These are phyloP conservation scores for Bothrops alternatus DNA, from an alignment of 2,797 vertebrate species.

Conservation along the genomic window DNA sequence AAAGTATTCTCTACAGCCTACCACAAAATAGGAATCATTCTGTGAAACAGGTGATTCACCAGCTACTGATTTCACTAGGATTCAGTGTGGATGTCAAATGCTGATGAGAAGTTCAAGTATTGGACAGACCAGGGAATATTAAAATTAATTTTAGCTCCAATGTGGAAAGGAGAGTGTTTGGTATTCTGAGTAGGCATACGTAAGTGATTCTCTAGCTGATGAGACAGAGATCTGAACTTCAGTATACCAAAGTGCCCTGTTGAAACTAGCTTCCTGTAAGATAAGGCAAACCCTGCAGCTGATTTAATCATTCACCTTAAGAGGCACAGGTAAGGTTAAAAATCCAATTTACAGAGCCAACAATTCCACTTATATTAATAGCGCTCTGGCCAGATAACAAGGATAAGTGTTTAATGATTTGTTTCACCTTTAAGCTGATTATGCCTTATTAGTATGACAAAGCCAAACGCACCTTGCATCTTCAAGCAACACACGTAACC, in stretches of 20 bases:
- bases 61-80: background rate
- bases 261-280: background rate
- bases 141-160: background rate
- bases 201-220: background rate
- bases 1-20: background rate
- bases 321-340: constrained; percentile 22
- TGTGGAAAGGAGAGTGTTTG: background rate
- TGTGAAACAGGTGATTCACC: background rate
- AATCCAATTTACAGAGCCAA: constrained; percentile 33
- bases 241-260: background rate
- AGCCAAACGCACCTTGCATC: background rate
- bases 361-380: constrained; percentile 6
- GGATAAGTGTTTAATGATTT: constrained; percentile 12
- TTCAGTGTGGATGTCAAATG: background rate
- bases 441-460: constrained; percentile 9
- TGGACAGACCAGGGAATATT: background rate
- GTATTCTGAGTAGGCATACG: background rate
- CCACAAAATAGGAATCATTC: background rate
- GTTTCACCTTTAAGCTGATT: constrained; percentile 11
- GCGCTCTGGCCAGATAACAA: background rate
- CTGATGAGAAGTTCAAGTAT: background rate
- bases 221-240: background rate
- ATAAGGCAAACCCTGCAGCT: background rate
- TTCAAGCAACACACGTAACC: background rate
- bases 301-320: background rate